Base-by-base conservation (phyloP, 1,140 invertebrate genomes). In the Cryptotermes secundus region DNA sequence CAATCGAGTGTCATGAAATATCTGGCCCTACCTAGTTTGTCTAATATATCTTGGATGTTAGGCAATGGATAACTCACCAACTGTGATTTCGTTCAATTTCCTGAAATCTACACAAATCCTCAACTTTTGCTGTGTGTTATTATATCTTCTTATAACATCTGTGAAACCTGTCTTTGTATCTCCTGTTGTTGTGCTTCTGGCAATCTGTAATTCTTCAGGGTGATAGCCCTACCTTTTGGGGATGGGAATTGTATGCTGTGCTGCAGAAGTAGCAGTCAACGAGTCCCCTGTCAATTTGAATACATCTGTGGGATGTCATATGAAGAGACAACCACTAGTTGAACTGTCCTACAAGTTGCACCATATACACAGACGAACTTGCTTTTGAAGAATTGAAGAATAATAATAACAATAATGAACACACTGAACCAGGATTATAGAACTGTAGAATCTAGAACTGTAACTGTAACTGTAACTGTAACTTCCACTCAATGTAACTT, bases 51-150 rank as follows among this genome's bases (percentile, higher is more conserved):
- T 79, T 89, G 88, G n/a, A 92, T 90, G 24, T 87, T 85, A 12
- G 90, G 90, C 4, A 92, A 82, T 1, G 91, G 91, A 86, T 87
- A 90, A 35, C 84, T 79, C 90, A 81, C 86, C 84, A 12, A 82
- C 85, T 0, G 89, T 91, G 3, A 89, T 83, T 0, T 72, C 34
- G 85, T 92, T 91, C 1, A 91, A 82, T 31, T 72, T 22, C 22
- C 89, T 80, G 82, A 87, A 91, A 86, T 92, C 90, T 4, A 91
- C 84, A 84, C 89, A 53, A 26, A 84, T 42, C 36, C 72, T 9
- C 4, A n/a, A 35, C 83, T 84, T 26, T 31, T 36, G 19, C 80
- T 81, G 19, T 31, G 79, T 81, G 38, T 65, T 24, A 84, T 84
- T n/a, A 84, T 53, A 34, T 24, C 53, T 24, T 65, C 42, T 19